A percentile compares a stretch with the other conserved stretches of the same genome.
Conservation (phyloP, 2,888 invertebrate species). For the Nemapogon koenigi region DNA sequence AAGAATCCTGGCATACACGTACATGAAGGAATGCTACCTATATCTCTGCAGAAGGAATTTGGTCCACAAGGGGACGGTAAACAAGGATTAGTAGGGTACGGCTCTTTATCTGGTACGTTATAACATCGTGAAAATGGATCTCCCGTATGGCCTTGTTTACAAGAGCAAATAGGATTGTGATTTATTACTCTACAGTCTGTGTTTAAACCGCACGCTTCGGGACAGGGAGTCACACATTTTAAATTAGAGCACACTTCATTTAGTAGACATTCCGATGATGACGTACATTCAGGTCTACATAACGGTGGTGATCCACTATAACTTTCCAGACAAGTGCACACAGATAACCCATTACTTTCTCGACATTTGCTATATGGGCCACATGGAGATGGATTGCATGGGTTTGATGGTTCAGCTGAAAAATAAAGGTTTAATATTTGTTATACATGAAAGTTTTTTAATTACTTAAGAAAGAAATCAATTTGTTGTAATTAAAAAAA, state of each 20-base stretch:
- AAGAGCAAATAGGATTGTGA: constrained; percentile 74
- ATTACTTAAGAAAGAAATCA: neutral
- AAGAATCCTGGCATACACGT: constrained; percentile 69
- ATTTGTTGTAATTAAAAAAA: constrained; percentile 11
- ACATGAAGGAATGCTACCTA: constrained; percentile 67
- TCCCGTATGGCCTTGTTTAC: constrained; percentile 66
- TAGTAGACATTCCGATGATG: constrained; percentile 70
- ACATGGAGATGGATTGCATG: constrained; percentile 77
- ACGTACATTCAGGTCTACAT: constrained; percentile 74
- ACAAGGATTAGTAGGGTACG: constrained; percentile 64
- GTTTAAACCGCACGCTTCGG: constrained; percentile 73
- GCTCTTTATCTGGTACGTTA: constrained; percentile 33
- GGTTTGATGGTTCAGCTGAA: constrained; percentile 39
- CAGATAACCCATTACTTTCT: constrained; percentile 63
- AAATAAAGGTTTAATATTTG: constrained; percentile 17
- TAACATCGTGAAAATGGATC: constrained; percentile 70
- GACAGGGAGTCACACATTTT: constrained; percentile 76
- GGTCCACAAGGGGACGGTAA: constrained; percentile 80
- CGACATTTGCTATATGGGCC: constrained; percentile 75
- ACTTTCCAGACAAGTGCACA: constrained; percentile 73
- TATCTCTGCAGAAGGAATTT: constrained; percentile 68
- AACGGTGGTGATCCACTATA: constrained; percentile 73
- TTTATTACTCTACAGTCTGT: constrained; percentile 74
- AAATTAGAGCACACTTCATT: constrained; percentile 73
- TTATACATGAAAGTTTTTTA: neutral